Evolutionary conservation across 2,888 invertebrate species (phyloP).

Genomic region (Amphiduros pacificus): DNA sequence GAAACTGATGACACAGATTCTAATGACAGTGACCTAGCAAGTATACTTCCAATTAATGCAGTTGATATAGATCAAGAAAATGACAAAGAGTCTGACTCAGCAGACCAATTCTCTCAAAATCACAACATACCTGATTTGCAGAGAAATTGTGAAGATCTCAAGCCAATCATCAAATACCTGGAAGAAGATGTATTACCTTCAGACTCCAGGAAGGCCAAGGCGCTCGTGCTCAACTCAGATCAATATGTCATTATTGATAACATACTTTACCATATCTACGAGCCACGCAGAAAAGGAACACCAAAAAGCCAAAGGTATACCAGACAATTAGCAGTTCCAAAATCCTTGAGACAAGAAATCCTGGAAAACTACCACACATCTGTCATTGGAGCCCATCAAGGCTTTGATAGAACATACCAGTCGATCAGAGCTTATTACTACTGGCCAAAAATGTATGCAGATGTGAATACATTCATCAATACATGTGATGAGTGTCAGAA

Average conservation of each 20-base stretch:
- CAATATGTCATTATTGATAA: conserved; percentile 5
- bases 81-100: background rate
- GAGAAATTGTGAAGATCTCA: background rate
- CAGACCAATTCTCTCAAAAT: background rate
- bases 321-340: background rate
- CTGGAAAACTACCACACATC: conserved; percentile 20
- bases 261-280: background rate
- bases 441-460: conserved; percentile 24
- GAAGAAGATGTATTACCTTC: no score
- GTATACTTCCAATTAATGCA: background rate
- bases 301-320: background rate
- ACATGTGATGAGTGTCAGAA: conserved; percentile 31
- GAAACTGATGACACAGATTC: background rate
- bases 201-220: background rate
- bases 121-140: background rate
- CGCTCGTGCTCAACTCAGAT: background rate
- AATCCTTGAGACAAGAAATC: no score
- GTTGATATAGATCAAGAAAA: background rate
- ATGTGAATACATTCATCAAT: conserved; percentile 20
- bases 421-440: conserved; percentile 19
- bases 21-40: background rate
- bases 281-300: background rate
- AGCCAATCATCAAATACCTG: background rate
- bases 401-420: conserved; percentile 18
- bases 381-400: conserved; percentile 15